These are phyloP conservation scores for Drosophila bifasciata DNA, from an alignment of 1,140 invertebrate genomes.

Conservation along the genomic window DNA sequence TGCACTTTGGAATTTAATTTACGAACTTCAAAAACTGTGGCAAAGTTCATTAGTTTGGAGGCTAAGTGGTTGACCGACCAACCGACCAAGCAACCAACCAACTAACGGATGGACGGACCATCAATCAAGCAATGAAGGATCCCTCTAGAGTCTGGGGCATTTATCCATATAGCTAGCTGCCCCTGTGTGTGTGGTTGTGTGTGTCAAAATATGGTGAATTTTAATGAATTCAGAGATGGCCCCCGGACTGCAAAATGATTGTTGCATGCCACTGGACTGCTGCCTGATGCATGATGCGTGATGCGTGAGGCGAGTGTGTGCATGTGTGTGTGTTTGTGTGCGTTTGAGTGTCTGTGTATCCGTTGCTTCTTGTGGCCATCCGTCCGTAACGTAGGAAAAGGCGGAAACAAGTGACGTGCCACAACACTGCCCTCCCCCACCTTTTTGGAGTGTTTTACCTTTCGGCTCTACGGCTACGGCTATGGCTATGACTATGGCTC, in stretches of 20 bases:
- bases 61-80: constrained; percentile 50
- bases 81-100: not conserved
- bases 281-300: constrained; percentile 5
- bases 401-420: constrained; percentile 76
- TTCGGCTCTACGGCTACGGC: too few relatives aligned
- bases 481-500: not conserved
- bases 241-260: constrained; percentile 24
- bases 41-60: constrained; percentile 67
- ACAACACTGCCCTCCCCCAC: not conserved
- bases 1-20: constrained; percentile 72
- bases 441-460: not conserved
- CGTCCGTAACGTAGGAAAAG: constrained; percentile 68
- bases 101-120: constrained; percentile 7
- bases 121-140: constrained; percentile 22
- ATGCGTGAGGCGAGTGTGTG: constrained; percentile 2
- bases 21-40: constrained; percentile 47
- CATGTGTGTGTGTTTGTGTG: constrained; percentile 12
- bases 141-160: constrained; percentile 37
- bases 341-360: constrained; percentile 12
- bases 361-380: constrained; percentile 41
- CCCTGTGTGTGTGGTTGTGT: constrained; percentile 23
- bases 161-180: constrained; percentile 13
- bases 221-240: constrained; percentile 75
- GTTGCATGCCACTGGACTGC: constrained; percentile 32
- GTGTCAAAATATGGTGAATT: constrained; percentile 48